Conservation (phyloP, 2,888 invertebrate species). For the Drosophila sordidapex region DNA sequence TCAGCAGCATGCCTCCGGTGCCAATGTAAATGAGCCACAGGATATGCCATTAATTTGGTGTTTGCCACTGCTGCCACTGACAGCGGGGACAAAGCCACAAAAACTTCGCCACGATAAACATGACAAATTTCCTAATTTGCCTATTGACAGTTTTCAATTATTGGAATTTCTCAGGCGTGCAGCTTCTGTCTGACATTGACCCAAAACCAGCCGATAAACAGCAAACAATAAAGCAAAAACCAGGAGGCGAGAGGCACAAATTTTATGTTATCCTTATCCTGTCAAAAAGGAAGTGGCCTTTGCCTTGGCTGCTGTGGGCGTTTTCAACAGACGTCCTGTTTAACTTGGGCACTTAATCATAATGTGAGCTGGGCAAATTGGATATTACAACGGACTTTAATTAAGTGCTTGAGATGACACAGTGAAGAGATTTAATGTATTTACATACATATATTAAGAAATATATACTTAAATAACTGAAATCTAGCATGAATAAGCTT, state of each 20-base stretch:
- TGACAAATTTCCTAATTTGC: slow-evolving; percentile 77
- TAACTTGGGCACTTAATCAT: not conserved
- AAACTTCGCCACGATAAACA: slow-evolving; percentile 63
- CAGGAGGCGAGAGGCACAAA: not conserved
- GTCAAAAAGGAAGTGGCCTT: slow-evolving; percentile 45
- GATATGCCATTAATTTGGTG: slow-evolving; percentile 49
- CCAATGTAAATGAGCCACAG: slow-evolving; percentile 71
- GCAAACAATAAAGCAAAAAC: not conserved
- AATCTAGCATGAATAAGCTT: not conserved
- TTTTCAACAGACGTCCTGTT: slow-evolving; percentile 12
- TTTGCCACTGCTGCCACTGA: slow-evolving; percentile 23
- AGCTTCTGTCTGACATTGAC: slow-evolving; percentile 9
- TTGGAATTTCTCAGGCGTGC: slow-evolving; percentile 66
- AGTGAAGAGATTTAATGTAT: not conserved
- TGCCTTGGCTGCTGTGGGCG: not conserved
- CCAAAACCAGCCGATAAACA: slow-evolving; percentile 30
- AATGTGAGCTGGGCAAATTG: slow-evolving; percentile 12
- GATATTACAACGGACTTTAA: slow-evolving; percentile 8
- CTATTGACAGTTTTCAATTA: slow-evolving; percentile 81
- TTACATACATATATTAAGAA: not conserved
- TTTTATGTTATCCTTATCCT: slow-evolving; percentile 21
- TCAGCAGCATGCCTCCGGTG: slow-evolving; percentile 39
- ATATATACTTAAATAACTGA: not conserved
- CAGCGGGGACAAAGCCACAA: slow-evolving; percentile 45
- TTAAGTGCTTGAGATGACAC: not conserved